Evolutionary conservation across 1,140 invertebrate genomes (phyloP), one percentile per base, ranked within the genome.

Genomic region (Gryllus bimaculatus): DNA sequence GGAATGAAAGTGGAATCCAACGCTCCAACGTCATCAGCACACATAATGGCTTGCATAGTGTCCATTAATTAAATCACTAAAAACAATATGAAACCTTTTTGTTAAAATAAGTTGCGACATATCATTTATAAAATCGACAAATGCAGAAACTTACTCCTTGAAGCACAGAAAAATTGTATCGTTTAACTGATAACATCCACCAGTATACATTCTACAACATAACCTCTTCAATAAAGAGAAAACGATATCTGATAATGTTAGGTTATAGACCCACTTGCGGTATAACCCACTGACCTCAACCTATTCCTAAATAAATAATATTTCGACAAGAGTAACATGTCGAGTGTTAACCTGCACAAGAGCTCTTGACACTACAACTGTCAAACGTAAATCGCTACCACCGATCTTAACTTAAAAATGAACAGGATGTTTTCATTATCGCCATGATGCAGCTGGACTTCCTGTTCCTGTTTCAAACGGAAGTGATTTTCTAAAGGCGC

Each of bases 381-480:
- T 18, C 54, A 66, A 18, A 66, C 18, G 54, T 13, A 39, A 39
- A 39, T 39, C 26, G 26, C 26, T 39, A 39, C 1, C 26, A 39
- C 26, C 26, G 26, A 66, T 13, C 10, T 66, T 18, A 66, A 66
- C 10, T 66, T 18, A 66, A 66, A 66, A 66, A 39, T 76, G 74
- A 48, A 79, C 86, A 86, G 86, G 85, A 87, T 87, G 85, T 86
- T 87, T 85, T 86, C 85, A 84, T 86, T 86, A 75, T 84, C 81
- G 84, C 85, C 83, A 85, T 85, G 81, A 83, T 81, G 78, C 82
- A 79, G 83, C 83, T 84, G 83, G 84, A 87, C 87, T 87, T 87
- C 87, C 87, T 87, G 86, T 87, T 87, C 86, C 87, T 87, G 87
- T 87, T 82, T 82, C 84, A 81, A 86, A 85, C 86, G 86, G 86